These are phyloP conservation scores for Siniperca undulata DNA, from an alignment of 2,797 vertebrate genomes.

Conservation along the genomic window DNA sequence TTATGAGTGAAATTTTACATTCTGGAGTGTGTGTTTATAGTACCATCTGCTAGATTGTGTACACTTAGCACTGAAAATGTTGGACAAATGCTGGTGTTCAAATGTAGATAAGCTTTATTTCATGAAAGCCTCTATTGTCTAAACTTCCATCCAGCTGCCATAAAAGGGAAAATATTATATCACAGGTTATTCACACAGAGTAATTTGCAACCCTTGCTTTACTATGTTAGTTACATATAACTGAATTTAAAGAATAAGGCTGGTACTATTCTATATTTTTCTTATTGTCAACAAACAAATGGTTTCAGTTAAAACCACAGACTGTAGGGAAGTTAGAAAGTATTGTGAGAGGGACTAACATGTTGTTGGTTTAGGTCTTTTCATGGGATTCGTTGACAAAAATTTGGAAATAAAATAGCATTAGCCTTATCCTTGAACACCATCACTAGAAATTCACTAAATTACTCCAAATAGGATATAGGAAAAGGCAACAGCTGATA, in stretches of 20 bases:
- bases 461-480: not conserved
- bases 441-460: not conserved
- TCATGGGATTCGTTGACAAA: not conserved
- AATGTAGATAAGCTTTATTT: slow-evolving; percentile 54
- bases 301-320: not conserved
- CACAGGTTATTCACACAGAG: slow-evolving; percentile 43
- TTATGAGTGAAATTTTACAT: slow-evolving; percentile 42
- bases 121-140: slow-evolving; percentile 37
- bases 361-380: not conserved
- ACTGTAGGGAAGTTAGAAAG: not conserved
- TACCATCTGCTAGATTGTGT: slow-evolving; percentile 61
- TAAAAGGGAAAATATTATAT: slow-evolving; percentile 40
- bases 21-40: slow-evolving; percentile 57
- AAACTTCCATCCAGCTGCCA: slow-evolving; percentile 45
- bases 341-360: not conserved
- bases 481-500: not conserved
- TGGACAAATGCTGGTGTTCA: slow-evolving; percentile 53
- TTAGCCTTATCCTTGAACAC: not conserved
- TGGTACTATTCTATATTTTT: not conserved
- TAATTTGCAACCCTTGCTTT: slow-evolving; percentile 6
- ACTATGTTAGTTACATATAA: not conserved
- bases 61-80: slow-evolving; percentile 51
- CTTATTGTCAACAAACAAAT: not conserved
- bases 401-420: not conserved
- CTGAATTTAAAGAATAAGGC: slow-evolving; percentile 9